Base-by-base conservation (phyloP, 2,113 vertebrate species). In the Bettongia penicillata region DNA sequence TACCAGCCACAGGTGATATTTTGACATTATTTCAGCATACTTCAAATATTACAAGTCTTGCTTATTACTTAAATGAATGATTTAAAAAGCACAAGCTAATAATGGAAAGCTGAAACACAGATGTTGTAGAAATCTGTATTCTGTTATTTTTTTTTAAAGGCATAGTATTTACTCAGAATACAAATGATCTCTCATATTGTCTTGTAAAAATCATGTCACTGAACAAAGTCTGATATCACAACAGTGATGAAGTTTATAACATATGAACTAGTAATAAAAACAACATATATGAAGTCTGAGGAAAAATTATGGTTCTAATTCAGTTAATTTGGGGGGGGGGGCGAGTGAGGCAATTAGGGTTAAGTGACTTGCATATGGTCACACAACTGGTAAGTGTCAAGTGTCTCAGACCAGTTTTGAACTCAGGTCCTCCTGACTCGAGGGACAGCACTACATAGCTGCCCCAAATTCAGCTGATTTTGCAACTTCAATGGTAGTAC, bases 91-190 rank as follows among this genome's bases (percentile, higher is more conserved):
- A n/a, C 37, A 43, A 22, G 2, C 5, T 22, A 53, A n/a, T 53
- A 12, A 48, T 94, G 53, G 57, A 91, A 96, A 25, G 10, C 51
- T 43, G 28, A 51, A 93, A 52, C 48, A 92, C 68, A 77, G 37
- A 77, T 91, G 90, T 91, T 43, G 28, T 51, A 53, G 23, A 89
- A 68, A 68, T 57, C 11, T 22, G 28, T 51, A 25, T 51, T 49
- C 61, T 92, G 7, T n/a, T 96, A 47, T 37, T 77, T 96, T 95
- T 84, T 84, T n/a, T 9, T 8, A 84, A 95, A 51, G 93, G 10
- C 0, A 61, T 92, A 84, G 37, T 57, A 89, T 90, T 96, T 52
- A 53, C 11, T 47, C 47, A 68, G 51, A 94, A 95, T 77, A 92
- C 77, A 53, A 28, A 47, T n/a, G 3, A 11, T 93, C 7, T 92